phyloP scores from a whole-genome alignment of 2,113 vertebrate species.

The Ondatra zibethicus region DNA sequence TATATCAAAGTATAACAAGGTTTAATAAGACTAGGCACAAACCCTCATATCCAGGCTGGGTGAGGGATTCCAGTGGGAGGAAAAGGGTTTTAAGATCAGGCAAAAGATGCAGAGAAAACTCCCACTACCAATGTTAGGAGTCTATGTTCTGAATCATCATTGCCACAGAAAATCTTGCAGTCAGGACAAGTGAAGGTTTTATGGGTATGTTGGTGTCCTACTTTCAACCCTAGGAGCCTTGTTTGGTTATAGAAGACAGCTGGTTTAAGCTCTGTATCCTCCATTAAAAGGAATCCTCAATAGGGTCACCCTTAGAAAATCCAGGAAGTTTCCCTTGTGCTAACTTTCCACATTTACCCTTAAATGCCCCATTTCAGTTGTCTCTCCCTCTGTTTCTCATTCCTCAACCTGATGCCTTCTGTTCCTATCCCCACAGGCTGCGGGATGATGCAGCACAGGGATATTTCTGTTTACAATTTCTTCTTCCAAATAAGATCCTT shows the following conservation, averaged over 20 bases:
- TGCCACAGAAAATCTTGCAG: background rate
- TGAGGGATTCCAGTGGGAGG: background rate
- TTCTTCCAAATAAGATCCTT: background rate
- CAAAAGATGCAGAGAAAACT: background rate
- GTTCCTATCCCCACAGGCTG: background rate
- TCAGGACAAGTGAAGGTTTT: background rate
- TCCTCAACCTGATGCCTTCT: background rate
- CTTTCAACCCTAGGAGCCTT: background rate
- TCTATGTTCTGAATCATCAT: background rate
- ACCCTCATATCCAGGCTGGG: background rate
- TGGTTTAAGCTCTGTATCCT: background rate
- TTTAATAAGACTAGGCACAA: background rate
- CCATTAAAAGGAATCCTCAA: background rate
- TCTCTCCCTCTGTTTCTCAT: background rate
- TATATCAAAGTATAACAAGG: background rate
- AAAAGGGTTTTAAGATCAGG: background rate
- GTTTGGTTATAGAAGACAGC: background rate
- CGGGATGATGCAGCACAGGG: too few species aligned
- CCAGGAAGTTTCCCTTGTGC: background rate
- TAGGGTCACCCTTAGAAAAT: background rate
- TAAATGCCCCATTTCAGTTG: background rate
- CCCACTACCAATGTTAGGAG: too few species aligned
- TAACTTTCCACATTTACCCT: background rate
- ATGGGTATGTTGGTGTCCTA: background rate
- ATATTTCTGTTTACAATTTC: background rate